Evolutionary conservation across 1,140 invertebrate genomes (phyloP).

Genomic region (Calephelis virginiensis): DNA sequence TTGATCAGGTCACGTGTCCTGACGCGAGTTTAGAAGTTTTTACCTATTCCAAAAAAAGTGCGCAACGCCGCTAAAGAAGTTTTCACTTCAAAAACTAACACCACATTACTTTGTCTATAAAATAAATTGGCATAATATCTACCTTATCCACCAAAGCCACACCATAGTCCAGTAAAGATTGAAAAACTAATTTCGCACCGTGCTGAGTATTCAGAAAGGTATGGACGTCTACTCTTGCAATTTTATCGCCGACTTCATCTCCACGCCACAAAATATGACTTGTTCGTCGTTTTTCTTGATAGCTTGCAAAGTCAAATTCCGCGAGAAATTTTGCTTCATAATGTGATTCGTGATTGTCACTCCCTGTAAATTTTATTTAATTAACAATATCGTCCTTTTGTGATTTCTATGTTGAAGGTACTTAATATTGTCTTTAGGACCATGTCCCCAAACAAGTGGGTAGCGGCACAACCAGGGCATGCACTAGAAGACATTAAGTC

Average conservation of each 20-base stretch:
- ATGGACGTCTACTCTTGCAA: slow-evolving; percentile 43
- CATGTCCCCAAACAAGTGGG: too few relatives aligned
- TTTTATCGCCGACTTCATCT: slow-evolving; percentile 35
- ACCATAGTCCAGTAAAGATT: slow-evolving; percentile 72
- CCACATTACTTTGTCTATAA: too few relatives aligned
- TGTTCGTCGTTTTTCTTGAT: slow-evolving; percentile 36
- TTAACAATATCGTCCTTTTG: too few relatives aligned
- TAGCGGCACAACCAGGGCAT: too few relatives aligned
- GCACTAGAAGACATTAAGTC: too few relatives aligned
- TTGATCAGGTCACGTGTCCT: too few relatives aligned
- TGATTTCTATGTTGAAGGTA: too few relatives aligned
- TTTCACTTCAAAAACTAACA: too few relatives aligned
- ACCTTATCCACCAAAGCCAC: slow-evolving; percentile 71
- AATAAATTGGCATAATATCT: slow-evolving; percentile 21
- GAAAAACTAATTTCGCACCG: slow-evolving; percentile 55
- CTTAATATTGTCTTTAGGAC: too few relatives aligned
- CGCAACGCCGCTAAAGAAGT: too few relatives aligned
- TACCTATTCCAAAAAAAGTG: too few relatives aligned
- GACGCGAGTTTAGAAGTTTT: too few relatives aligned
- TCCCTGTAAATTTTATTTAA: slow-evolving; percentile 49
- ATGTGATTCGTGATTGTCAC: slow-evolving; percentile 60
- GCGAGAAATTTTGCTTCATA: slow-evolving; percentile 57
- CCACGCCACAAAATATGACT: slow-evolving; percentile 53
- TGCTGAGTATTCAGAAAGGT: slow-evolving; percentile 51
- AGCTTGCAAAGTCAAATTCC: slow-evolving; percentile 48